Percentiles rank a stretch among this genome's conserved stretches.
Conservation (phyloP, 1,140 invertebrate genomes). For the Cotesia typhae region DNA sequence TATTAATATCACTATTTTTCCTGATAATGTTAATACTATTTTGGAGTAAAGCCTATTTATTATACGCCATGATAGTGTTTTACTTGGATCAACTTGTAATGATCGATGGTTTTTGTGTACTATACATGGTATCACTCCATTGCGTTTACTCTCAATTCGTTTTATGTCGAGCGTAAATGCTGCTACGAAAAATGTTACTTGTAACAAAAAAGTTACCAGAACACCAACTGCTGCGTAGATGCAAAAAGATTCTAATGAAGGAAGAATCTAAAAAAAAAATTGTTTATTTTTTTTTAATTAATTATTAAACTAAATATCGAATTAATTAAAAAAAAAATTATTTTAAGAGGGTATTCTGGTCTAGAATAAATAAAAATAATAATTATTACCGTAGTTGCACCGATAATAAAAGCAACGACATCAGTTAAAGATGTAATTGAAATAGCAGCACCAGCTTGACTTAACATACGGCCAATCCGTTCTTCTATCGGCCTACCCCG, state of each 20-base stretch:
- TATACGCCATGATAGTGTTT: slow-evolving; percentile 63
- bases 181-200: slow-evolving; percentile 82
- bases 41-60: slow-evolving; percentile 70
- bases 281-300: slow-evolving; percentile 17
- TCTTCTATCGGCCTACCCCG: slow-evolving; percentile 67
- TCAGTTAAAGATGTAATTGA: slow-evolving; percentile 86
- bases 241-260: slow-evolving; percentile 79
- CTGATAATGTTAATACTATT: slow-evolving; percentile 69
- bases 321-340: background rate
- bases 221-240: slow-evolving; percentile 78
- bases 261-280: slow-evolving; percentile 70
- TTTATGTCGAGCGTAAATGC: slow-evolving; percentile 76
- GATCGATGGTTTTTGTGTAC: slow-evolving; percentile 68
- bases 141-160: slow-evolving; percentile 71
- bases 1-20: slow-evolving; percentile 69
- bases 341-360: background rate
- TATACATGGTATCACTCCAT: slow-evolving; percentile 76
- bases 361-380: too few species aligned
- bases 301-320: slow-evolving; percentile 7
- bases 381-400: slow-evolving; percentile 70
- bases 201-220: slow-evolving; percentile 77
- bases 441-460: slow-evolving; percentile 83
- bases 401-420: slow-evolving; percentile 79
- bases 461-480: slow-evolving; percentile 74
- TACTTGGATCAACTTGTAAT: slow-evolving; percentile 52